These are phyloP conservation scores for Bursaphelenchus okinawaensis DNA, from an alignment of 2,888 invertebrate species.

Conservation along the genomic window DNA sequence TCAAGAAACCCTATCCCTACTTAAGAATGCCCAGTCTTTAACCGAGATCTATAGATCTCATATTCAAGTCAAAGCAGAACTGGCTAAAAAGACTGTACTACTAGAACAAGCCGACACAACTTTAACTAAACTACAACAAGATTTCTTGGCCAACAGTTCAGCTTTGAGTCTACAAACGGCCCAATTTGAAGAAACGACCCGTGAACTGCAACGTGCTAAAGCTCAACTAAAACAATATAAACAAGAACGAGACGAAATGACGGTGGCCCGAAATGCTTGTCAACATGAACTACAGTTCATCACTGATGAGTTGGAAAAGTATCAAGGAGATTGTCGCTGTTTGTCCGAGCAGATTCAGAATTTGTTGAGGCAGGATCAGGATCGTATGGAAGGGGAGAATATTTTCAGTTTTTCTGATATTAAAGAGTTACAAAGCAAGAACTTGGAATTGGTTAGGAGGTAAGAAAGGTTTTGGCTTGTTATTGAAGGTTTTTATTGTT, in stretches of 20 bases:
- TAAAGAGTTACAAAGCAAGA: constrained; percentile 6
- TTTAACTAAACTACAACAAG: neutral
- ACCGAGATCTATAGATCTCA: constrained; percentile 9
- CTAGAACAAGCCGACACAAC: constrained; percentile 3
- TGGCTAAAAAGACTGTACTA: neutral
- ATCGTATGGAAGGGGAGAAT: neutral
- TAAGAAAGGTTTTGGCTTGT: no score
- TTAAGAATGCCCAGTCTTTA: constrained; percentile 8
- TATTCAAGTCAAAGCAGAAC: neutral
- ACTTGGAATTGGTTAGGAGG: constrained; percentile 2
- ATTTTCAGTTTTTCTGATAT: neutral
- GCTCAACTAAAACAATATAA: neutral
- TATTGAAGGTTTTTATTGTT: no score
- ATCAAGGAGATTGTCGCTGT: constrained; percentile 2
- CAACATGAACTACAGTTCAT: constrained; percentile 6
- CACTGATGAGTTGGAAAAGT: constrained; percentile 1
- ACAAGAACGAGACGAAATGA: constrained; percentile 2
- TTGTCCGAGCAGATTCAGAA: neutral
- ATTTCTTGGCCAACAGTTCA: neutral
- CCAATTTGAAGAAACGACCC: neutral
- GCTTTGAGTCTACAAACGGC: neutral
- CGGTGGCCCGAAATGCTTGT: neutral
- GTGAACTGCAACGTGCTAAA: neutral
- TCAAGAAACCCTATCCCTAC: neutral
- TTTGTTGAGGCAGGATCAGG: neutral